phyloP scores from a whole-genome alignment of 2,888 invertebrate genomes.

The Temnothorax unifasciatus region DNA sequence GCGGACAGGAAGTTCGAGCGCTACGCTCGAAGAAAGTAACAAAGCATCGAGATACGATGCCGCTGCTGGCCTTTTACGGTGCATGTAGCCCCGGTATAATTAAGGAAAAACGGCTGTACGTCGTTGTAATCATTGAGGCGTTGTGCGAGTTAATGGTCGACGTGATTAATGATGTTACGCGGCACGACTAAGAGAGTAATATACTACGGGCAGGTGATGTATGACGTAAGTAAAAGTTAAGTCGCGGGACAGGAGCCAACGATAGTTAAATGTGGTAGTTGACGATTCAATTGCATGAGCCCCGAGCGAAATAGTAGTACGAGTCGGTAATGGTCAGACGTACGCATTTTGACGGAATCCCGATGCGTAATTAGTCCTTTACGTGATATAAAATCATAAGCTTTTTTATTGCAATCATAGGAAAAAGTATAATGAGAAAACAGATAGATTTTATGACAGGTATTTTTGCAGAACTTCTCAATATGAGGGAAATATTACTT shows the following conservation, averaged over 20 bases:
- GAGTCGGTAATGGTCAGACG: background rate
- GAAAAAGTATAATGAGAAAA: background rate
- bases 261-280: constrained; percentile 14
- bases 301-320: constrained; percentile 3
- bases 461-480: background rate
- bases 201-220: constrained; percentile 34
- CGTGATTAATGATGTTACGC: constrained; percentile 51
- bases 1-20: constrained; percentile 28
- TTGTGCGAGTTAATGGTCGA: constrained; percentile 49
- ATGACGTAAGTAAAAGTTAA: constrained; percentile 47
- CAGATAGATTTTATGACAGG: background rate
- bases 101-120: constrained; percentile 45
- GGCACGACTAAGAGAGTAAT: constrained; percentile 35
- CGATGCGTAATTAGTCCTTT: background rate
- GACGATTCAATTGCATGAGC: constrained; percentile 46
- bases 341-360: background rate
- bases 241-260: background rate
- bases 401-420: background rate
- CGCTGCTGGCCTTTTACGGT: constrained; percentile 8
- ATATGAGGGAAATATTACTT: background rate
- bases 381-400: background rate
- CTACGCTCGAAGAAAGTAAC: constrained; percentile 41
- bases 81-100: constrained; percentile 36
- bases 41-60: constrained; percentile 45
- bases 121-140: constrained; percentile 53